Evolutionary conservation across 2,888 invertebrate genomes (phyloP), one percentile per base, ranked within the genome.

Genomic region (Tanytarsus gracilentus): DNA sequence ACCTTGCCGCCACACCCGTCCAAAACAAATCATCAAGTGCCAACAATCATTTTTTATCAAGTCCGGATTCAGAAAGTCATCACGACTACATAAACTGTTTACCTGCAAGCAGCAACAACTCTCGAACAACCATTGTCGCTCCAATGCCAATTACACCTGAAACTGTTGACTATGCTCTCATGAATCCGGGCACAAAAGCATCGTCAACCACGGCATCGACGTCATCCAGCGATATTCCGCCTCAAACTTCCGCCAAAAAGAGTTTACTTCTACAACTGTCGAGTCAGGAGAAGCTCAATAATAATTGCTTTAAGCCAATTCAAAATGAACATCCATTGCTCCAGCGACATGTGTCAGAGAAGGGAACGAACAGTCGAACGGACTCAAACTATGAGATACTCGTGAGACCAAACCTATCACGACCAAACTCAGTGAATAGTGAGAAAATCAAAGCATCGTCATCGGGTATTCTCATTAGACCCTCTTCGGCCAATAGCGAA

Each of bases 151-250:
- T 61, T 29, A 18, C 29, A 26, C 18, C 39, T 18, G 52, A 52
- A 16, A n/a, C 25, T 11, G 75, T 76, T 59, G 78, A 78, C 66
- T 79, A 80, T 68, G 78, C 79, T 61, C 69, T 76, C 61, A 75
- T 80, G 69, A 72, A 72, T 62, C 71, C 71, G 3, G 26, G 66
- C 26, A 60, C 66, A 67, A 11, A 33, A 40, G 49, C 50, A 27
- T 7, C 50, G 16, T 23, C 60, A n/a, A n/a, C n/a, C n/a, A n/a
- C n/a, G n/a, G n/a, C n/a, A n/a, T n/a, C n/a, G n/a, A n/a, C n/a
- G n/a, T n/a, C n/a, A n/a, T n/a, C n/a, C n/a, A n/a, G 3, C 16
- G 48, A 58, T 11, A 11, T 18, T 21, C 64, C 62, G 14, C 59
- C 61, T 6, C 52, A 53, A 51, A 30, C 14, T 58, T 27, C 30